phyloP scores from a whole-genome alignment of 2,888 invertebrate genomes.

The Trachelus stipa region DNA sequence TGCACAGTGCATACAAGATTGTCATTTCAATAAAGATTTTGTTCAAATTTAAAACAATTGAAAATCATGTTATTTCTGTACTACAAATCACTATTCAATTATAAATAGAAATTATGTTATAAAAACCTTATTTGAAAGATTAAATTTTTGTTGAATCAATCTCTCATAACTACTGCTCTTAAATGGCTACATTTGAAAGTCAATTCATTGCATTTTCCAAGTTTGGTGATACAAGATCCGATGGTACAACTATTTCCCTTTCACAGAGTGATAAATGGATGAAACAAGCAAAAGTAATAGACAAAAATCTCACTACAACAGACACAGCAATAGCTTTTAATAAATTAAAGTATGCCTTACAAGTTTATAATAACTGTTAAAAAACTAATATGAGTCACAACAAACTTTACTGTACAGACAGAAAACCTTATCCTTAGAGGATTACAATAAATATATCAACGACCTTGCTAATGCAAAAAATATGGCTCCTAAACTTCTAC shows the following conservation, averaged over 20 bases:
- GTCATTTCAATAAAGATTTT: not conserved
- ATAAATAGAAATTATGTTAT: not conserved
- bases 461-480: conserved; percentile 63
- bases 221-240: conserved; percentile 65
- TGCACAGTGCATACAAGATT: not conserved
- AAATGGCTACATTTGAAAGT: conserved; percentile 34
- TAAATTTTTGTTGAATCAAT: not conserved
- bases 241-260: conserved; percentile 63
- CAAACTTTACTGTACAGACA: conserved; percentile 30
- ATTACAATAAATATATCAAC: conserved; percentile 63
- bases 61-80: conserved; percentile 4
- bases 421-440: conserved; percentile 56
- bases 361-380: not conserved
- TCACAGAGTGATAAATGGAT: conserved; percentile 68
- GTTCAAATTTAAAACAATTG: conserved; percentile 8
- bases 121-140: not conserved
- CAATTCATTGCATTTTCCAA: conserved; percentile 57
- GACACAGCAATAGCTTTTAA: conserved; percentile 67
- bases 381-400: not conserved
- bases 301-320: conserved; percentile 65
- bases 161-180: not conserved
- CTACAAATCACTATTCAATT: conserved; percentile 1
- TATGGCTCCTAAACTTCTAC: conserved; percentile 57
- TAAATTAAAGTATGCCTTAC: conserved; percentile 62
- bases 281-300: conserved; percentile 67